A percentile compares a stretch with the other conserved stretches of the same genome.
Conservation (phyloP, 2,888 invertebrate genomes). For the Mechanitis messenoides region DNA sequence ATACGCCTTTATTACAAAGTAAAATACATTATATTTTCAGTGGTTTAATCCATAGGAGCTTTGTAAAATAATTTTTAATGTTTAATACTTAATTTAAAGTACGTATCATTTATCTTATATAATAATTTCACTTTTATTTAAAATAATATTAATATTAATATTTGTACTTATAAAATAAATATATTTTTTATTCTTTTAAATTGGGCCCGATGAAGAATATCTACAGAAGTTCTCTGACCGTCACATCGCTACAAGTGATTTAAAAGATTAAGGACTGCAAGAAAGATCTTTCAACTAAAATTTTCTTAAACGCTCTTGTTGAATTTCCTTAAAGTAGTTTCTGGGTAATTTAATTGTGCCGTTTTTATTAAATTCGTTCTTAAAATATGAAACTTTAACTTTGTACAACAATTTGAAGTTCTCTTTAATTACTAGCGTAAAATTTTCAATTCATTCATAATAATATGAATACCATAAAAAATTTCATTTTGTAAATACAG, state of each 20-base stretch:
- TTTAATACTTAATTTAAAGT: neutral
- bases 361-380: neutral
- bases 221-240: conserved; percentile 15
- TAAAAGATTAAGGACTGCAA: conserved; percentile 22
- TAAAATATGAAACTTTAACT: neutral
- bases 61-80: neutral
- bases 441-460: no score
- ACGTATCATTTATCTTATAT: neutral
- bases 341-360: conserved; percentile 18
- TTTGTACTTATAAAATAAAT: neutral
- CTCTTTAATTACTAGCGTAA: no score
- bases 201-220: conserved; percentile 9
- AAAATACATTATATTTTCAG: conserved; percentile 6
- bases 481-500: no score
- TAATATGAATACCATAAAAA: no score
- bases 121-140: neutral
- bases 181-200: conserved; percentile 3
- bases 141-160: neutral
- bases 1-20: conserved; percentile 15
- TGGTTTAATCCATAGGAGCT: conserved; percentile 7
- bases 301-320: conserved; percentile 14
- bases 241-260: conserved; percentile 17
- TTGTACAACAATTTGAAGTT: no score
- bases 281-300: conserved; percentile 10
- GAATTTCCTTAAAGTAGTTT: conserved; percentile 19